Conservation (phyloP, 1,140 invertebrate genomes). For the Drosophila guanche region DNA sequence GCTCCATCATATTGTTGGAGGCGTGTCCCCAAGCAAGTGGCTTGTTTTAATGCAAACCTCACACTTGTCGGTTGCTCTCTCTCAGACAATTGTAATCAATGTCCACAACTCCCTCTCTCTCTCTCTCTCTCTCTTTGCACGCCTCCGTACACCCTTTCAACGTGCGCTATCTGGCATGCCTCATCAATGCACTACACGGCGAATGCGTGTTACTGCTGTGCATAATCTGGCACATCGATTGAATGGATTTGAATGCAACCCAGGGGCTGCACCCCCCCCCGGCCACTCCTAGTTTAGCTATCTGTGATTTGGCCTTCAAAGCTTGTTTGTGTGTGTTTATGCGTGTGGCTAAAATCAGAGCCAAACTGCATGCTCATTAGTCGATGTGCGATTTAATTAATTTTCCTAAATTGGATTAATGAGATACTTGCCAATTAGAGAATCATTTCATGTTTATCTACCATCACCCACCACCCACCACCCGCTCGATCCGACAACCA, state of each 20-base stretch:
- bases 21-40: slow-evolving; percentile 17
- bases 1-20: slow-evolving; percentile 7
- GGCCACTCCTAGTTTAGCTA: no score
- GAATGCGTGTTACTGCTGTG: slow-evolving; percentile 49
- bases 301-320: slow-evolving; percentile 38
- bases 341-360: slow-evolving; percentile 48
- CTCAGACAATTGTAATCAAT: slow-evolving; percentile 23
- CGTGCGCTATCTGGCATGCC: slow-evolving; percentile 32
- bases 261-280: not conserved
- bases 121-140: no score
- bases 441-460: slow-evolving; percentile 51
- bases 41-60: slow-evolving; percentile 38
- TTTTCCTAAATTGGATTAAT: slow-evolving; percentile 79
- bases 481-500: no score
- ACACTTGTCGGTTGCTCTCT: slow-evolving; percentile 33
- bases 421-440: slow-evolving; percentile 71
- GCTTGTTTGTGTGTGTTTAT: not conserved
- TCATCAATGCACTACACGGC: slow-evolving; percentile 53
- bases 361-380: slow-evolving; percentile 62
- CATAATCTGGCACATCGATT: slow-evolving; percentile 61
- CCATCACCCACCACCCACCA: no score
- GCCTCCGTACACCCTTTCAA: slow-evolving; percentile 8
- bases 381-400: slow-evolving; percentile 78
- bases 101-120: slow-evolving; percentile 1
- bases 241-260: slow-evolving; percentile 52